Conservation (phyloP, 2,888 invertebrate genomes). For the Catocala sponsa region DNA sequence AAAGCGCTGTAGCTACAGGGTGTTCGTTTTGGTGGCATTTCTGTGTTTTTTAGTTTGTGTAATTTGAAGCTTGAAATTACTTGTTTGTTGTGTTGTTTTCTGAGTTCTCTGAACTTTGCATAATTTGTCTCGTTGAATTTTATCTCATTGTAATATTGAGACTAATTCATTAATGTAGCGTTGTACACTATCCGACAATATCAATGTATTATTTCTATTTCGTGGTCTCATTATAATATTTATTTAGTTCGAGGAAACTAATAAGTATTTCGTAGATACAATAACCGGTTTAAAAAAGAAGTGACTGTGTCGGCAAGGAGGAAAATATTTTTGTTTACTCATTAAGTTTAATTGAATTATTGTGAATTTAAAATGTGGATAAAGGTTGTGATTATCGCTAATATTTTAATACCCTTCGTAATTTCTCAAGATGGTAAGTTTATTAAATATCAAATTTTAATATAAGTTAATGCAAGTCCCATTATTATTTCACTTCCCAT, state of each 20-base stretch:
- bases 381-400: slow-evolving; percentile 32
- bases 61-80: no score
- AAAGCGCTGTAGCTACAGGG: no score
- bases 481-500: neutral
- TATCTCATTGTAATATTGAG: no score
- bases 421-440: slow-evolving; percentile 47
- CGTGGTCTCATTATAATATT: neutral
- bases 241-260: neutral
- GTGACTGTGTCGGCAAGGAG: slow-evolving; percentile 20
- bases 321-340: slow-evolving; percentile 16
- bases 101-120: no score
- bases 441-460: neutral
- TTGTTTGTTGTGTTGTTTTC: no score
- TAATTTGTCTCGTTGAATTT: no score
- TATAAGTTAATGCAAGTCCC: neutral
- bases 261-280: neutral
- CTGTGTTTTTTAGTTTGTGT: no score
- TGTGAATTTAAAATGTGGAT: slow-evolving; percentile 28
- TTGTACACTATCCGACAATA: no score
- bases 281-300: slow-evolving; percentile 37
- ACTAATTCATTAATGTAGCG: no score
- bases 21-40: no score
- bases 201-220: no score
- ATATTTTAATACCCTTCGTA: slow-evolving; percentile 30
- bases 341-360: slow-evolving; percentile 6